These are phyloP conservation scores for Callithrix jacchus DNA, from an alignment of 2,113 vertebrate genomes.

Conservation along the genomic window DNA sequence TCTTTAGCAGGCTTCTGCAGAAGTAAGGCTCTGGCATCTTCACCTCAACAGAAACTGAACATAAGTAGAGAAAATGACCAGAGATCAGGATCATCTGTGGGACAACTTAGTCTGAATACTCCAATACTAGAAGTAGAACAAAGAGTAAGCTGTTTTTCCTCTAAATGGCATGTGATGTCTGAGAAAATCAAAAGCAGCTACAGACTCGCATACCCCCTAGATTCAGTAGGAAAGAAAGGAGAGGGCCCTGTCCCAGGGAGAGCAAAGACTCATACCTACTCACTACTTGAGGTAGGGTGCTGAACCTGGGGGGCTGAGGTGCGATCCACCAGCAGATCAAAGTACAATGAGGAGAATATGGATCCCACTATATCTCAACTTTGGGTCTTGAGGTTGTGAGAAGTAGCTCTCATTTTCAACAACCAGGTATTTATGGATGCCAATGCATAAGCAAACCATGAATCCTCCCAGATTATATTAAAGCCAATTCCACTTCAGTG, in stretches of 20 bases:
- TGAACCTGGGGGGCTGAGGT: rapidly evolving
- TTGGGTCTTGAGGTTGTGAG: neutral
- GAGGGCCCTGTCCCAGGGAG: neutral
- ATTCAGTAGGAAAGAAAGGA: neutral
- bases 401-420: neutral
- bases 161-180: neutral
- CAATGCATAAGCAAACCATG: neutral
- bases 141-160: neutral
- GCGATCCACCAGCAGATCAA: neutral
- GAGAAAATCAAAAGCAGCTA: neutral
- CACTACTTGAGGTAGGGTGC: rapidly evolving
- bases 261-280: neutral
- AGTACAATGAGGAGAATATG: neutral
- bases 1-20: neutral
- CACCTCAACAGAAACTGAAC: neutral
- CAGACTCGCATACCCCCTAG: neutral
- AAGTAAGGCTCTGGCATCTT: neutral
- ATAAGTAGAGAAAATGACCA: neutral
- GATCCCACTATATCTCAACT: neutral
- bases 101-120: neutral
- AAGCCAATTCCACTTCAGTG: neutral
- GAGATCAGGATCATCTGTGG: neutral
- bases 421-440: neutral
- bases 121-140: neutral
- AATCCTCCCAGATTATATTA: neutral